These are phyloP conservation scores for Rhinichthys klamathensis DNA, from an alignment of 2,113 vertebrate genomes.

Conservation along the genomic window DNA sequence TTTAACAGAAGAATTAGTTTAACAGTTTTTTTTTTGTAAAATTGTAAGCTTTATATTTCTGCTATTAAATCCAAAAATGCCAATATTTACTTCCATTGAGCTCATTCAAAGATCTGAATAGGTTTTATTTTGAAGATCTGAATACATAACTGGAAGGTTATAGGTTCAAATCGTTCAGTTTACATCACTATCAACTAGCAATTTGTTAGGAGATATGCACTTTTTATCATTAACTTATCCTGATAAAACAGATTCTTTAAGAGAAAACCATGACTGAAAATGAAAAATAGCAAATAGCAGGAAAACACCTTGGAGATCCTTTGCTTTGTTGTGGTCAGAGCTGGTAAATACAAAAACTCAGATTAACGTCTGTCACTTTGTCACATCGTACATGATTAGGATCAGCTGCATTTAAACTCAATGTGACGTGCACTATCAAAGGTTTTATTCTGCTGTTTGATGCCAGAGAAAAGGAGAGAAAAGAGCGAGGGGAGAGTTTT, in stretches of 20 bases:
- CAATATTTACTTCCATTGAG: not conserved
- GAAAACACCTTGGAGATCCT: conserved; percentile 2
- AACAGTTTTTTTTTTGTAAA: not conserved
- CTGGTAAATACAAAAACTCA: not conserved
- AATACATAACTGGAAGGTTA: not conserved
- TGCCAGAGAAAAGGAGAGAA: conserved; percentile 1
- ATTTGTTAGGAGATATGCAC: not conserved
- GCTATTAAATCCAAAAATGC: not conserved
- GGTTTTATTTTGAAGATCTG: not conserved
- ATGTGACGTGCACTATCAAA: conserved; percentile 2
- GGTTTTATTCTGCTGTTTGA: conserved; percentile 35
- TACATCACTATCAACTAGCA: not conserved
- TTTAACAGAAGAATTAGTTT: not conserved
- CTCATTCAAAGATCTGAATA: not conserved
- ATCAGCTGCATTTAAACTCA: conserved; percentile 21
- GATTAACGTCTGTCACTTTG: not conserved
- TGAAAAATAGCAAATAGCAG: not conserved
- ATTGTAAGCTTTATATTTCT: not conserved
- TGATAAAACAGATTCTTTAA: not conserved
- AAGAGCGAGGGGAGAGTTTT: not conserved
- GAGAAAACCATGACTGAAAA: not conserved
- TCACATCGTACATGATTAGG: not conserved
- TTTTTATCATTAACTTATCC: conserved; percentile 13
- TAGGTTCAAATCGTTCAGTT: not conserved
- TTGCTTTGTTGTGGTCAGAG: not conserved